phyloP scores from a whole-genome alignment of 2,797 vertebrate species.

The Phyllotis vaccarum region DNA sequence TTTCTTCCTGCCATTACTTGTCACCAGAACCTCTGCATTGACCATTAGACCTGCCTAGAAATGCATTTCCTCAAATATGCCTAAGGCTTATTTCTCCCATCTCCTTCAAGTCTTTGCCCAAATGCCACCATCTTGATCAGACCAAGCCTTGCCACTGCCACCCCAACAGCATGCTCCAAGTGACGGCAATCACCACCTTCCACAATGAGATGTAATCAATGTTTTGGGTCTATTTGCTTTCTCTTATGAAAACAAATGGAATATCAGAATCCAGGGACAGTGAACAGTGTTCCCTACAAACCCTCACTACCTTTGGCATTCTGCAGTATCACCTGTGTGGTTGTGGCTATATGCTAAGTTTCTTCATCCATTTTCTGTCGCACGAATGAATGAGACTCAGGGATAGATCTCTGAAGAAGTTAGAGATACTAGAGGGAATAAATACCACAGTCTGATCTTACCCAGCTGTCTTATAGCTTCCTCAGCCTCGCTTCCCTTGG shows the following conservation, averaged over 20 bases:
- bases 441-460: no score
- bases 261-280: background rate
- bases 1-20: background rate
- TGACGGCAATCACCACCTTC: background rate
- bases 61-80: background rate
- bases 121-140: background rate
- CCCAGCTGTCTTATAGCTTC: no score
- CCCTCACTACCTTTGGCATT: background rate
- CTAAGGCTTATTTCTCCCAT: background rate
- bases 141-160: background rate
- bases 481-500: no score
- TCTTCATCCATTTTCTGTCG: background rate
- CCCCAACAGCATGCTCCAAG: background rate
- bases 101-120: background rate
- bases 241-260: background rate
- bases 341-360: background rate
- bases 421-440: no score
- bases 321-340: background rate
- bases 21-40: background rate
- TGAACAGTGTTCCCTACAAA: background rate
- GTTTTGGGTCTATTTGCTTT: constrained; percentile 15
- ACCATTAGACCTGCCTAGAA: background rate
- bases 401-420: no score
- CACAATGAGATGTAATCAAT: no score
- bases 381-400: no score